Evolutionary conservation across 2,888 invertebrate genomes (phyloP).

Genomic region (Catocala nupta): DNA sequence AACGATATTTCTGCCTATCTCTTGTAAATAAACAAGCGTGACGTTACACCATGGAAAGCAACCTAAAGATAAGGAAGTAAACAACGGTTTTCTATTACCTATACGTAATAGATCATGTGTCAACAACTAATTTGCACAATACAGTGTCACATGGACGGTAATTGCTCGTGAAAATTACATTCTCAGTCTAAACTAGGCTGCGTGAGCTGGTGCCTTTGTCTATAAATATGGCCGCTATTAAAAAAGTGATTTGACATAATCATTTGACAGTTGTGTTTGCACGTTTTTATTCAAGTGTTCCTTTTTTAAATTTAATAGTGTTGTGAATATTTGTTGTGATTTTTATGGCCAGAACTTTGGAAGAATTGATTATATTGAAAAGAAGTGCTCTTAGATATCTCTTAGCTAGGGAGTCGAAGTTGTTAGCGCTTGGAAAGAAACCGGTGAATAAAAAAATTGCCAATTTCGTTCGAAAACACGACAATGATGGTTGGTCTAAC

Average conservation of each 20-base stretch:
- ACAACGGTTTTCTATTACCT: conserved; percentile 12
- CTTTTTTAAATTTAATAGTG: conserved; percentile 6
- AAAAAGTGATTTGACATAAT: conserved; percentile 30
- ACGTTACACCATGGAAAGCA: background rate
- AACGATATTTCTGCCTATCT: too few species aligned
- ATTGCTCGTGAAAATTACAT: conserved; percentile 69
- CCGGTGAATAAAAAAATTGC: conserved; percentile 78
- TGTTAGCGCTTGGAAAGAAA: conserved; percentile 70
- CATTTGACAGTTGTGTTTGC: conserved; percentile 12
- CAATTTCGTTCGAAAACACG: conserved; percentile 66
- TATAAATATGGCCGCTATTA: conserved; percentile 15
- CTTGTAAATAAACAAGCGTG: too few species aligned
- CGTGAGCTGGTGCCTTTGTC: conserved; percentile 32
- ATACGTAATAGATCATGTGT: conserved; percentile 5
- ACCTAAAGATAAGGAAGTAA: conserved; percentile 16
- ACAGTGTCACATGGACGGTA: conserved; percentile 53
- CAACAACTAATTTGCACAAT: conserved; percentile 36
- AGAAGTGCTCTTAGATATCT: conserved; percentile 70
- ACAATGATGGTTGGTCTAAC: conserved; percentile 64
- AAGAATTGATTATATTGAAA: conserved; percentile 74
- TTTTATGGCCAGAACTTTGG: conserved; percentile 75
- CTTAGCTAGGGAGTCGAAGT: conserved; percentile 70
- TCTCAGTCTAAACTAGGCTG: conserved; percentile 30
- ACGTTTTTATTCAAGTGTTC: conserved; percentile 5
- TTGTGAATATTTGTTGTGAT: background rate